Evolutionary conservation across 1,140 invertebrate genomes (phyloP).

Genomic region (Homalodisca vitripennis): DNA sequence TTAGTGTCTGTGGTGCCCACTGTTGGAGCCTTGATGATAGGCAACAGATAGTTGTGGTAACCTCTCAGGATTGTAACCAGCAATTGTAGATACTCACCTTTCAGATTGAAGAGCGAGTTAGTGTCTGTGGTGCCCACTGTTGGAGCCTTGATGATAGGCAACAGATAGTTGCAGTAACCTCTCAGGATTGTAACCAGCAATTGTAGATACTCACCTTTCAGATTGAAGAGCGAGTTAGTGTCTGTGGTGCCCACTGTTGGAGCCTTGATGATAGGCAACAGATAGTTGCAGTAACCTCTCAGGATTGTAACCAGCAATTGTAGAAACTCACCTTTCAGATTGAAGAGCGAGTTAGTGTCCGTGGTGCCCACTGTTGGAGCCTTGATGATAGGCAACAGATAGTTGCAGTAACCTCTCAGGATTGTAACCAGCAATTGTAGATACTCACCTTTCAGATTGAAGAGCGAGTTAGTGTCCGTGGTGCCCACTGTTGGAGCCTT

Average conservation of each 20-base stretch:
- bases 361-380: constrained; percentile 91
- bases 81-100: constrained; percentile 70
- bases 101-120: constrained; percentile 91
- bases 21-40: constrained; percentile 92
- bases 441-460: constrained; percentile 90
- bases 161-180: constrained; percentile 86
- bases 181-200: constrained; percentile 94
- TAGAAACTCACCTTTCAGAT: constrained; percentile 97
- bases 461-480: constrained; percentile 92
- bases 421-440: constrained; percentile 22
- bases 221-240: constrained; percentile 91
- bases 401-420: constrained; percentile 56
- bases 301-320: constrained; percentile 93
- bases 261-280: constrained; percentile 93
- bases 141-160: constrained; percentile 94
- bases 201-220: constrained; percentile 89
- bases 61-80: not conserved
- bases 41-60: constrained; percentile 76
- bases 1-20: constrained; percentile 91
- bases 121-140: constrained; percentile 93
- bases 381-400: constrained; percentile 90
- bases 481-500: constrained; percentile 90
- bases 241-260: constrained; percentile 93
- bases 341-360: constrained; percentile 92
- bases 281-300: constrained; percentile 85